Evolutionary conservation across 2,113 vertebrate genomes (phyloP), one percentile per base, ranked within the genome.

Genomic region (Alouatta palliata): DNA sequence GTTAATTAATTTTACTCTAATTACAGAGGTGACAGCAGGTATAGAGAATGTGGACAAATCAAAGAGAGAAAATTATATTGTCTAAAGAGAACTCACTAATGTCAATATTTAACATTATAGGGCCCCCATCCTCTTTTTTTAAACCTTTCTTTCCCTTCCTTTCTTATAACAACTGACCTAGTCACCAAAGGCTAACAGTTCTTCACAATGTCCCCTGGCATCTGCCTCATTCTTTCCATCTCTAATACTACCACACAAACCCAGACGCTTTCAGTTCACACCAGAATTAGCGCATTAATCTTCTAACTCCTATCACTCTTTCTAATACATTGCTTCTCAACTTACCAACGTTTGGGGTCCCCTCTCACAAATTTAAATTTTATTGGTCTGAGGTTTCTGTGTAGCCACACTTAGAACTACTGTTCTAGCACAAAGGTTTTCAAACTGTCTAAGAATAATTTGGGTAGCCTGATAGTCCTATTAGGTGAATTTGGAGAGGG

Each of bases 1-100:
- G 30, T 86, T 87, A 90, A 87, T 76, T 94, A 58, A 70, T 68
- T 92, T 87, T 71, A 92, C 35, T 86, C 43, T 95, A 81, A 87
- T 73, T 83, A 93, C 43, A 90, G 70, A 49, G 40, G 32, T 68
- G 47, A 54, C 5, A 40, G 19, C 47, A 95, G 61, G 73, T 93
- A 85, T 7, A 96, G 35, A 75, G 84, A 88, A 93, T 49, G 49
- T 45, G 11, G 9, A 76, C 81, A 71, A 96, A 94, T 80, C 20
- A 79, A 73, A 87, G 45, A 91, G 8, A 90, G 77, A 93, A 95
- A 93, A 95, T 47, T 32, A 2, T 76, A 76, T 56, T 35, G 70
- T 54, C 21, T 61, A 90, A 94, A 83, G 40, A 77, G 4, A 93
- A 32, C 27, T 96, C 54, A 81, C 12, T 32, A 79, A 25, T 56